Evolutionary conservation across 2,113 vertebrate species (phyloP), one percentile per base, ranked within the genome.

Genomic region (Chionodraco myersi): DNA sequence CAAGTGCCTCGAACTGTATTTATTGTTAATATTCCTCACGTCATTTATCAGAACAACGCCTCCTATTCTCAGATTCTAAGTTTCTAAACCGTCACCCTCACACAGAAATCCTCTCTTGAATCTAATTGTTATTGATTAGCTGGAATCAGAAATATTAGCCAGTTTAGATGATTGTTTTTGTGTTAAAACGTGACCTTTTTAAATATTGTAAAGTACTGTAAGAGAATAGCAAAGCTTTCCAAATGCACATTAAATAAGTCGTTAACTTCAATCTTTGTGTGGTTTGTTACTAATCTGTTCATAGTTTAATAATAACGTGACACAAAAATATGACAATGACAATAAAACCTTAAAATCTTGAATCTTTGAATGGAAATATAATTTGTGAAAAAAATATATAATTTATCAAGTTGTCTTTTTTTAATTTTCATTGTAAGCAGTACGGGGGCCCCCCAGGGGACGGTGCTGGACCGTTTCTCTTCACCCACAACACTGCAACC

Each of bases 1-100:
- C 51, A 87, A 88, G 87, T 92, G 92, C 91, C 90, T 26, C 26
- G 26, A 26, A 2, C 26, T 26, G 26, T 26, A 2, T 26, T 26
- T 26, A 26, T 26, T 2, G 26, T 26, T 26, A 26, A 26, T 26
- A 59, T 34, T 68, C 9, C 61, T 54, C 14, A 12, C 45, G 75
- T 78, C 59, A 72, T 78, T 81, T 74, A 66, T 61, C 47, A 3
- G 16, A 64, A 68, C 23, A 57, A 45, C 9, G 7, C 15, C 0
- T 36, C 21, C 18, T 62, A 30, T 44, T 45, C 30, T 34, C 57
- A 66, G 36, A 26, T 26, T 30, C 5, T 36, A 26, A 26, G 26
- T 26, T 4, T 23, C 15, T 79, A 34, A 83, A 78, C 49, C 26
- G 16, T 71, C 10, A 72, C 49, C 23, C 11, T 18, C 16, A 44